Base-by-base conservation (phyloP, 1,140 invertebrate species). In the Microplitis demolitor region DNA sequence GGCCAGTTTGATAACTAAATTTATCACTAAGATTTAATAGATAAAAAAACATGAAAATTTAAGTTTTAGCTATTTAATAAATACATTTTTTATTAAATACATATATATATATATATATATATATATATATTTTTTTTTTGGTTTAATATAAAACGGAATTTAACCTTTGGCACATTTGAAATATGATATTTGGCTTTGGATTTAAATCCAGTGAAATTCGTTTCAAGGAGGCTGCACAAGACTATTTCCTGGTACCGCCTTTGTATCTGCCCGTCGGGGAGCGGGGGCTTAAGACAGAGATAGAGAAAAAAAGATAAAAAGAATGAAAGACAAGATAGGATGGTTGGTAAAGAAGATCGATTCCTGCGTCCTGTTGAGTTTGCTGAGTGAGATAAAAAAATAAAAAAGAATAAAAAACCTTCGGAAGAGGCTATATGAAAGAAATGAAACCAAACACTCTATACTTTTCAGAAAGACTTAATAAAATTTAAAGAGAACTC, bases 391-490 rank as follows among this genome's bases (percentile, higher is more conserved):
- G 45, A 39, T 37, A 50, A 14, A 50, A 11, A 39, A 39, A 14
- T 9, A 35, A 37, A 14, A 54, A 54, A 54, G 51, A 58, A n/a
- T n/a, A 54, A 54, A 16, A 54, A 54, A 13, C 13, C 5, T 2
- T 14, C 13, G 53, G 16, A 54, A 16, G 5, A 54, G n/a, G 56
- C 14, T 58, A 16, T 16, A 39, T 53, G 63, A 50, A 50, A 53
- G 63, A 11, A 63, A 66, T 66, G 39, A 51, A 50, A 66, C 63
- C 63, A 66, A 51, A 66, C 63, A 66, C 63, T 66, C 37, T n/a
- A 66, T 14, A 50, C 39, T 66, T 66, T 50, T 24, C 24, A 24
- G 24, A 24, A 24, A 24, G 24, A 24, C 24, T 24, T 24, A 24
- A 24, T 24, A 24, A 24, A 24, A 24, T 24, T 24, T 24, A 24